phyloP scores from a whole-genome alignment of 2,113 vertebrate species.

The Tauraco erythrolophus region DNA sequence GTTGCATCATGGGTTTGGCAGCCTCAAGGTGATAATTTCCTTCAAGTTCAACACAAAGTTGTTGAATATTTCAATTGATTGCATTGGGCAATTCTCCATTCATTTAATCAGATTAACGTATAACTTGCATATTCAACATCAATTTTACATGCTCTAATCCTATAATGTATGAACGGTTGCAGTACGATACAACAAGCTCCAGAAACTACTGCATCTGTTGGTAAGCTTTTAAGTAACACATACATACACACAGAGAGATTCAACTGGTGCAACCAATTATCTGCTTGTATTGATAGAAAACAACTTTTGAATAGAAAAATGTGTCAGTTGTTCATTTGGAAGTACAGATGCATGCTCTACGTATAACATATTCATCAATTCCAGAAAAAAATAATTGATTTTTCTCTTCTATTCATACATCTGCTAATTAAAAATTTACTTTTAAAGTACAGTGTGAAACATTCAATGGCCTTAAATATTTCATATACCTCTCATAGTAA shows the following conservation, averaged over 20 bases:
- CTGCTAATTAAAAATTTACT: constrained; percentile 16
- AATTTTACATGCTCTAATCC: constrained; percentile 11
- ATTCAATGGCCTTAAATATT: background rate
- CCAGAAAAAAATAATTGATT: background rate
- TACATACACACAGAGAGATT: background rate
- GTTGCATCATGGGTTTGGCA: constrained; percentile 50
- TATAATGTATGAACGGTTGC: background rate
- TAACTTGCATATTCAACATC: constrained; percentile 59
- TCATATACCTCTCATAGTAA: background rate
- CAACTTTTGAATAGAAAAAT: constrained; percentile 3
- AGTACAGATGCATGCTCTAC: background rate
- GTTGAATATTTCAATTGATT: constrained; percentile 62
- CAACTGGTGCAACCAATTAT: background rate
- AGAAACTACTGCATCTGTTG: background rate
- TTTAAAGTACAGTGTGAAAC: background rate
- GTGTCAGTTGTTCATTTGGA: background rate
- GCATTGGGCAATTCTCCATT: constrained; percentile 41
- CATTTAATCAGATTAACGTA: constrained; percentile 64
- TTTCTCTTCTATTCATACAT: background rate
- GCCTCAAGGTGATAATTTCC: constrained; percentile 56
- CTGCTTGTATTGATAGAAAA: background rate
- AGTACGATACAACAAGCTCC: background rate
- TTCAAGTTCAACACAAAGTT: constrained; percentile 54
- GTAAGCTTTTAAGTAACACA: background rate
- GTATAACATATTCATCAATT: background rate